Percentiles rank a stretch among this genome's conserved stretches.
These are phyloP conservation scores for Lophura swinhoii DNA, from an alignment of 2,797 vertebrate genomes.

Conservation along the genomic window DNA sequence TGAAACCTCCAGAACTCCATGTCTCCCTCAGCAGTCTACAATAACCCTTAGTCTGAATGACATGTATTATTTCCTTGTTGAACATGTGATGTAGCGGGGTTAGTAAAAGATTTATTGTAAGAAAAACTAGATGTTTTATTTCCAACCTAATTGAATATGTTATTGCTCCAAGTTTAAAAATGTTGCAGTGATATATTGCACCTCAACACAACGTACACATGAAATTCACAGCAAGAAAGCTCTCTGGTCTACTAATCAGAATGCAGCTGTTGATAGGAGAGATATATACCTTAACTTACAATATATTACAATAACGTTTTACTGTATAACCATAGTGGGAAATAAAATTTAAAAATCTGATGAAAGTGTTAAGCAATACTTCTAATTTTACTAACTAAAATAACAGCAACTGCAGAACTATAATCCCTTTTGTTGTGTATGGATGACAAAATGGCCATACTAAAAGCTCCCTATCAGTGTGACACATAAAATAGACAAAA, in stretches of 20 bases:
- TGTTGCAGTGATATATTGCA: constrained; percentile 74
- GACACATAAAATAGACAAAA: background rate
- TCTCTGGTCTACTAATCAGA: constrained; percentile 80
- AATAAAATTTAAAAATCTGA: constrained; percentile 48
- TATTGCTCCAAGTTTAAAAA: constrained; percentile 80
- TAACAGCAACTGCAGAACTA: constrained; percentile 13
- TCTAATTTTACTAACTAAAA: constrained; percentile 54
- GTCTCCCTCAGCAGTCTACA: constrained; percentile 82
- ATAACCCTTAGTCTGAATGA: constrained; percentile 79
- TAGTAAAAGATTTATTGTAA: constrained; percentile 82
- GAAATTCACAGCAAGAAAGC: constrained; percentile 66
- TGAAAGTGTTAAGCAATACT: constrained; percentile 51
- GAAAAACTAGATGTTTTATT: constrained; percentile 78
- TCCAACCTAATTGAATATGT: constrained; percentile 80
- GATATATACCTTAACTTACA: constrained; percentile 60
- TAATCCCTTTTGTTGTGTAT: constrained; percentile 15
- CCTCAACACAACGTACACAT: constrained; percentile 66
- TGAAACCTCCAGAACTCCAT: constrained; percentile 82
- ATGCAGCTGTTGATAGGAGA: constrained; percentile 74
- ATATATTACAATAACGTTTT: constrained; percentile 69
- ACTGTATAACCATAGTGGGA: constrained; percentile 54
- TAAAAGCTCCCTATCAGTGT: background rate
- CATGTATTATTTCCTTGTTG: constrained; percentile 84
- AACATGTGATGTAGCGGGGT: constrained; percentile 75
- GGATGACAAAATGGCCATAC: background rate